Evolutionary conservation across 2,113 vertebrate species (phyloP), one percentile per base, ranked within the genome.

Genomic region (Pycnonotus jocosus): DNA sequence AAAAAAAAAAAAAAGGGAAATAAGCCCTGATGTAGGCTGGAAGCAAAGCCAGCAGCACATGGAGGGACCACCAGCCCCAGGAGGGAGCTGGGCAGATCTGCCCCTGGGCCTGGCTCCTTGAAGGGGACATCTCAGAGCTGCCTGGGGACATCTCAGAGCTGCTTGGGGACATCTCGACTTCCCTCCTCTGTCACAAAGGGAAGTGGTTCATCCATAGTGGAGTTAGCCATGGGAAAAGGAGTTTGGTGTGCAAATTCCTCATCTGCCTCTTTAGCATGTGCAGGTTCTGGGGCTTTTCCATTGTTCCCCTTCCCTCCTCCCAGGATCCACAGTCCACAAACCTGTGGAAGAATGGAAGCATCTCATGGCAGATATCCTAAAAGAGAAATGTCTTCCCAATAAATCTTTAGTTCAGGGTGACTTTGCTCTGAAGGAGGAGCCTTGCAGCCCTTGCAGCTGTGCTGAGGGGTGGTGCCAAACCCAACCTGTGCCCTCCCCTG

Each of bases 131-230:
- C 27, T 14, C 6, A 28, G 27, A 38, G 61, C 65, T 80, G 18
- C 15, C 1, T 66, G 40, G 68, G 31, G 6, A 61, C 3, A 0
- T 60, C 53, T 53, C 6, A 28, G 27, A 38, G 61, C 65, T 80
- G 18, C 15, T 2, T 66, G 40, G 68, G 31, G 6, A 61, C 3
- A 0, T 60, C 53, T 53, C 0, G 0, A 31, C 16, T 23, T 73
- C 48, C 30, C 25, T 30, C 6, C 14, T 48, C n/a, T 61, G 22
- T 53, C 15, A 27, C 77, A 65, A 33, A 94, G 42, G 33, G 28
- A 9, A 7, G 25, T 20, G 37, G 27, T 40, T 64, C 72, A 24
- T 56, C 35, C 25, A 3, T 4, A 9, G 24, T 20, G 15, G 23
- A 60, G 12, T 14, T 35, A 54, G 27, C 69, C 48, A 22, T 0